Evolutionary conservation across 2,797 vertebrate genomes (phyloP).

Genomic region (Poeciliopsis paucimaculata): DNA sequence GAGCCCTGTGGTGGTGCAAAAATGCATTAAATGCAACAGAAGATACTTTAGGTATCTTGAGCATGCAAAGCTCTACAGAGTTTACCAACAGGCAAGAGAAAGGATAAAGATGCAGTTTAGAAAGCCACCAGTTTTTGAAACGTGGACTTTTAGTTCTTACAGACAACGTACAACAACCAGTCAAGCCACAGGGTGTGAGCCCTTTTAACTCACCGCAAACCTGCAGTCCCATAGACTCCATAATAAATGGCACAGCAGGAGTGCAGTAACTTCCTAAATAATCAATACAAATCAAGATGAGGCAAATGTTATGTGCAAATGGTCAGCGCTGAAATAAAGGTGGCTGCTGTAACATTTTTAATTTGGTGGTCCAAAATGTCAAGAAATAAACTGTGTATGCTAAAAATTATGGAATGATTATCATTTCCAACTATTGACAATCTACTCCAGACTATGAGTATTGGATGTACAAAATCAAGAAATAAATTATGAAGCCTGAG

Average conservation of each 20-base stretch:
- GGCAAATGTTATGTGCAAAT: slow-evolving; percentile 71
- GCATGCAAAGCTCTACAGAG: slow-evolving; percentile 86
- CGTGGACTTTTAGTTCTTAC: slow-evolving; percentile 77
- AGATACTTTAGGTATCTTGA: slow-evolving; percentile 74
- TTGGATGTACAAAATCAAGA: slow-evolving; percentile 10
- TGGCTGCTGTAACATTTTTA: slow-evolving; percentile 58
- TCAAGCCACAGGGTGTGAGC: slow-evolving; percentile 77
- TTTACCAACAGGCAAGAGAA: slow-evolving; percentile 80
- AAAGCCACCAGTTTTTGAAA: slow-evolving; percentile 83
- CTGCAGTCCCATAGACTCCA: slow-evolving; percentile 88
- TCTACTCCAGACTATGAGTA: slow-evolving; percentile 19
- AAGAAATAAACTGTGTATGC: neutral
- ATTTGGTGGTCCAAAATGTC: slow-evolving; percentile 40
- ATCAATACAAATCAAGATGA: slow-evolving; percentile 87
- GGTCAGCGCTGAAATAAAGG: slow-evolving; percentile 62
- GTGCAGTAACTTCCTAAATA: slow-evolving; percentile 88
- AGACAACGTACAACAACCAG: slow-evolving; percentile 78
- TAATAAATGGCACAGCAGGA: slow-evolving; percentile 88
- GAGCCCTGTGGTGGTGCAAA: slow-evolving; percentile 72
- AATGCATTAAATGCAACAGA: slow-evolving; percentile 75
- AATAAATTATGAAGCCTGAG: slow-evolving; percentile 16
- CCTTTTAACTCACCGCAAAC: slow-evolving; percentile 87
- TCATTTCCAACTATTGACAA: slow-evolving; percentile 18
- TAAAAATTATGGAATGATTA: neutral
- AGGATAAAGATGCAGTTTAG: slow-evolving; percentile 79